Conservation (phyloP, 37 sponge, comb jelly and placozoan genomes). For the Eunapius fragilis region DNA sequence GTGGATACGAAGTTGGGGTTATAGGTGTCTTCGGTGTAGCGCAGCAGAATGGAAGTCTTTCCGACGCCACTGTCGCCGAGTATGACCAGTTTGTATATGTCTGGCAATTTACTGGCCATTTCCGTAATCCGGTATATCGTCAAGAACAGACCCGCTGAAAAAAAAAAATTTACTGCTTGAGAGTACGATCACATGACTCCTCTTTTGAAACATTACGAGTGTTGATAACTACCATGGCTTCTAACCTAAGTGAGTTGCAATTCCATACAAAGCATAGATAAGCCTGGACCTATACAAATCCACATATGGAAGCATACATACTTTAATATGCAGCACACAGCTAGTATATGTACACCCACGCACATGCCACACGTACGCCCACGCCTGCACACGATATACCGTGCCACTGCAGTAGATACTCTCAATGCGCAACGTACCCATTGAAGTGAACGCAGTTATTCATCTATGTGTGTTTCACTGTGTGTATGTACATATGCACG, state of each 20-base stretch:
- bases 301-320: not conserved
- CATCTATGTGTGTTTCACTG: no score
- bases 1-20: slow-evolving; percentile 79
- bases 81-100: slow-evolving; percentile 71
- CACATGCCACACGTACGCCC: no score
- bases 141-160: no score
- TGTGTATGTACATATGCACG: no score
- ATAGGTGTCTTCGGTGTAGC: slow-evolving; percentile 82
- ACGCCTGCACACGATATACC: no score
- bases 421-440: no score
- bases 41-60: slow-evolving; percentile 78
- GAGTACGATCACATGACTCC: not conserved
- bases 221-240: not conserved
- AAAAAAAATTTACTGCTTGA: not conserved
- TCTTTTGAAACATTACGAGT: not conserved
- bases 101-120: not conserved
- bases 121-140: not conserved
- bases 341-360: no score
- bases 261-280: not conserved
- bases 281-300: not conserved
- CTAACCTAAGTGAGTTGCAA: not conserved
- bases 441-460: no score
- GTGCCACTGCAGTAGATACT: no score
- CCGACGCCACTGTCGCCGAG: slow-evolving; percentile 86
- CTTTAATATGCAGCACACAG: no score